Base-by-base conservation (phyloP, 2,797 vertebrate species). In the Cryptoprocta ferox region DNA sequence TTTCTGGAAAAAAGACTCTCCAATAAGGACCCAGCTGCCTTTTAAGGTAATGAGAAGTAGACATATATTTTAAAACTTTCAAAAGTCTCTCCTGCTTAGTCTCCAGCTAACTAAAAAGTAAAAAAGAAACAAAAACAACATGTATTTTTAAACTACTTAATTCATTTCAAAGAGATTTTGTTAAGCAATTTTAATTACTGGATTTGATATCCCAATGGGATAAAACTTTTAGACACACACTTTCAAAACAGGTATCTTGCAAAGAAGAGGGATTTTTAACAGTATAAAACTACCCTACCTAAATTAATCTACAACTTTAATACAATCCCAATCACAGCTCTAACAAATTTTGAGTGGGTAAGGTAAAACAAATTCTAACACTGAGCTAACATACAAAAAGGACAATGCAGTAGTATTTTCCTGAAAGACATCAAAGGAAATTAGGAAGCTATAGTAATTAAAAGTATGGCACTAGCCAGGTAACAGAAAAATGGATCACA, bases 181-280 rank as follows among this genome's bases (percentile, higher is more conserved):
- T 2, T 37, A 89, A 81, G 35, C 65, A 89, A 71, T 50, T 95
- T 96, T 89, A 92, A 94, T 83, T 6, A 70, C 2, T 91, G 56
- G 32, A 94, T 83, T 82, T 92, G 59, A 65, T 89, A 50, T 26
- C 50, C 24, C 26, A 91, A 89, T 11, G 13, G 30, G 61, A 89
- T 63, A 93, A 92, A 89, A 94, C 11, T 39, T 89, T 93, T 71
- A 89, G 18, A 39, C 65, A 92, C 2, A 39, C 45, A 65, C 73
- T 97, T 94, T 88, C 59, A 94, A 97, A 92, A 73, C 68, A 93
- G 82, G 6, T 53, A 81, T 21, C 42, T 95, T 92, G 96, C 42
- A 95, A 76, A 80, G 65, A 90, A 87, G 28, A 68, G 35, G 6
- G 2, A 59, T 32, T 94, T 91, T 48, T 70, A 71, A 48, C 14